phyloP scores from a whole-genome alignment of 2,888 invertebrate species.

The Mesoligia furuncula region DNA sequence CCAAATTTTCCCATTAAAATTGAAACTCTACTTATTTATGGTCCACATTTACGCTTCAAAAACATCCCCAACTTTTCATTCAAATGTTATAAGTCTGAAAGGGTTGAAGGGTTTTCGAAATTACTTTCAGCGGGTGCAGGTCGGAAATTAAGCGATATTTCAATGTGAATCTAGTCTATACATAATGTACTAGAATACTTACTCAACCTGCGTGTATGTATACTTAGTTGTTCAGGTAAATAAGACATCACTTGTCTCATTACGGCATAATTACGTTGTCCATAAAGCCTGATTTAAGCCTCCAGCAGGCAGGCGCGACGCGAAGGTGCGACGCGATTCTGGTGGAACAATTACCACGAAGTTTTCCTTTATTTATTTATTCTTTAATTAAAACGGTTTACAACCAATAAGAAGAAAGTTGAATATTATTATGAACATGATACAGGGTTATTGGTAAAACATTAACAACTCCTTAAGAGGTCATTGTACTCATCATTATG shows the following conservation, averaged over 20 bases:
- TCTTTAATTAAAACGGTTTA: too few relatives aligned
- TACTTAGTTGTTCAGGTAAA: conserved; percentile 8
- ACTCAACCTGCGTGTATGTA: background rate
- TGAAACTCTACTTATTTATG: conserved; percentile 59
- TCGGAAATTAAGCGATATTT: conserved; percentile 70
- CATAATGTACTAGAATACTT: conserved; percentile 37
- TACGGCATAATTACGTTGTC: background rate
- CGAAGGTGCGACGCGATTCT: background rate
- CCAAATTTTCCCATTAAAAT: conserved; percentile 64
- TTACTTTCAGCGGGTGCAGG: conserved; percentile 68
- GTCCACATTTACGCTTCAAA: conserved; percentile 62
- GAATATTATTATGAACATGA: too few relatives aligned
- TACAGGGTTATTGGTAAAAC: too few relatives aligned
- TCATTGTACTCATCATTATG: too few relatives aligned
- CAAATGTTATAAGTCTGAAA: conserved; percentile 62
- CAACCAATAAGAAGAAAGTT: too few relatives aligned
- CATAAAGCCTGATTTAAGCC: background rate
- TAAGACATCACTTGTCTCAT: conserved; percentile 11
- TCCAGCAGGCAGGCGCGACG: too few relatives aligned
- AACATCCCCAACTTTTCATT: conserved; percentile 65
- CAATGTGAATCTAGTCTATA: conserved; percentile 56
- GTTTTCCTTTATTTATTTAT: too few relatives aligned
- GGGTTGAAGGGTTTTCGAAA: conserved; percentile 65
- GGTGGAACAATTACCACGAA: background rate
- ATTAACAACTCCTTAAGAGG: too few relatives aligned